Conservation (phyloP, 2,113 vertebrate species). For the Syrmaticus mikado region DNA sequence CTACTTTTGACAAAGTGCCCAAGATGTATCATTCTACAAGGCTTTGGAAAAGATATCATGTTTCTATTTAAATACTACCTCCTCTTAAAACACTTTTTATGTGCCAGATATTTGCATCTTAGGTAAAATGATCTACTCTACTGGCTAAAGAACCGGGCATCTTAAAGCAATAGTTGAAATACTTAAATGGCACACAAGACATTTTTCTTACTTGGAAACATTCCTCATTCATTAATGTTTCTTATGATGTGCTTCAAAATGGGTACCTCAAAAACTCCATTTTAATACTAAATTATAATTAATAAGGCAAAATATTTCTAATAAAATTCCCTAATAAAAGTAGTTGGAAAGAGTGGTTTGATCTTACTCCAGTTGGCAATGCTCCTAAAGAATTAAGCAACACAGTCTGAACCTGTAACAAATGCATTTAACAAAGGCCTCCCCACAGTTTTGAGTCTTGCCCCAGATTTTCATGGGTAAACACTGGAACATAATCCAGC, state of each 20-base stretch:
- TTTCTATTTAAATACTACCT: not conserved
- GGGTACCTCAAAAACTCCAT: not conserved
- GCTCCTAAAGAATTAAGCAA: not conserved
- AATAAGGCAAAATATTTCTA: constrained; percentile 28
- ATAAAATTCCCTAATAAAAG: constrained; percentile 25
- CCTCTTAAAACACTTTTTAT: not conserved
- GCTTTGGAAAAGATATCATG: not conserved
- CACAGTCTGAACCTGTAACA: not conserved
- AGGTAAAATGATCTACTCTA: not conserved
- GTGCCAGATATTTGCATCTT: not conserved
- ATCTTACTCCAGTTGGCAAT: constrained; percentile 42
- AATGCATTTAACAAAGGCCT: not conserved
- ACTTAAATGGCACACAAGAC: not conserved
- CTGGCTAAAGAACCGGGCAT: not conserved
- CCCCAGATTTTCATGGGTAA: not conserved
- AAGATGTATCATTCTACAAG: not conserved
- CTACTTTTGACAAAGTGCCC: not conserved
- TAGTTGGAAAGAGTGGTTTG: constrained; percentile 28
- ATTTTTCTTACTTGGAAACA: not conserved
- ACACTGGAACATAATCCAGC: not conserved
- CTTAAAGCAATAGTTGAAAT: not conserved
- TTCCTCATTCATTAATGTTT: not conserved
- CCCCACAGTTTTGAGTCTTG: not conserved
- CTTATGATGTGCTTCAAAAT: constrained; percentile 17
- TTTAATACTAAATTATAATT: constrained; percentile 52